Evolutionary conservation across 2,797 vertebrate genomes (phyloP).

Genomic region (Alcedo quadribrachys): DNA sequence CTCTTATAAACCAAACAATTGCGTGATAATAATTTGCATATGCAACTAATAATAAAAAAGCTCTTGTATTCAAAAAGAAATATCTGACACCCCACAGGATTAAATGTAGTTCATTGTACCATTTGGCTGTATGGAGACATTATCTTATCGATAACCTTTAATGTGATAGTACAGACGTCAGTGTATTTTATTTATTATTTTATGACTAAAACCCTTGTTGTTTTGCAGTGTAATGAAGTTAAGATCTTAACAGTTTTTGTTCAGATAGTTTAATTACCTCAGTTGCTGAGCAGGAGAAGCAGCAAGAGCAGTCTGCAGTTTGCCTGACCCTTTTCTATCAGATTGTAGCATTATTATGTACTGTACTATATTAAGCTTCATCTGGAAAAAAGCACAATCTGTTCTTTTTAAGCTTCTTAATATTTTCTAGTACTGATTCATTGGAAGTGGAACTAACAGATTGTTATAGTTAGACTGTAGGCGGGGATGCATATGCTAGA

Average conservation of each 20-base stretch:
- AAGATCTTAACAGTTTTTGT: neutral
- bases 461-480: slow-evolving; percentile 39
- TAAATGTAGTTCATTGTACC: neutral
- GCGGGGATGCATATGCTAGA: neutral
- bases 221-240: neutral
- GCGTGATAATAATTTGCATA: neutral
- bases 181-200: neutral
- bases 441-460: slow-evolving; percentile 44
- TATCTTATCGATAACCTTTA: neutral
- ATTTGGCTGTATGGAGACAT: neutral
- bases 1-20: neutral
- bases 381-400: slow-evolving; percentile 55
- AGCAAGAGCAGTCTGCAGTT: neutral
- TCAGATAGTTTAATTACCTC: neutral
- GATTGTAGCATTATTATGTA: slow-evolving; percentile 33
- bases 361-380: slow-evolving; percentile 43
- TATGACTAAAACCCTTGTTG: neutral
- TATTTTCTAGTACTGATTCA: slow-evolving; percentile 50
- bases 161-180: neutral
- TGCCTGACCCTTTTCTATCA: slow-evolving; percentile 36
- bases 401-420: slow-evolving; percentile 62
- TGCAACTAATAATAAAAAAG: neutral
- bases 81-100: neutral
- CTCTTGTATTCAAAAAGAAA: neutral
- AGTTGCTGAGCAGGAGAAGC: neutral